These are phyloP conservation scores for Lycocorax pyrrhopterus DNA, from an alignment of 2,113 vertebrate genomes.

Conservation along the genomic window DNA sequence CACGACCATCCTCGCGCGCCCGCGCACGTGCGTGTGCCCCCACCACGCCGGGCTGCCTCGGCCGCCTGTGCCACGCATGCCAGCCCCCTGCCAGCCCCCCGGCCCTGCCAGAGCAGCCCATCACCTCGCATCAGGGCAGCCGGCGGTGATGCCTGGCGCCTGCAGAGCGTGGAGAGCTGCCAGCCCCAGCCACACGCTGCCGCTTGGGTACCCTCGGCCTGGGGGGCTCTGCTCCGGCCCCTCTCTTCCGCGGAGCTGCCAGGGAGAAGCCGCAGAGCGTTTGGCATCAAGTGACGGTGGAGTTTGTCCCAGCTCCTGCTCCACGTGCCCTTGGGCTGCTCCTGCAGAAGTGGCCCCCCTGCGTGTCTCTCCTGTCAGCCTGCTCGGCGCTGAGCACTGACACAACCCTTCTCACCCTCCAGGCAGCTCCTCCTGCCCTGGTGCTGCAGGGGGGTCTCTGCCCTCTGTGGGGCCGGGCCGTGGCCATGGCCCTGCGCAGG, in stretches of 20 bases:
- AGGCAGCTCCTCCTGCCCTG: not conserved
- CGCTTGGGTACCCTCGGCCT: accelerated
- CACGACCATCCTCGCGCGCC: not conserved
- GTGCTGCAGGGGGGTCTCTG: not conserved
- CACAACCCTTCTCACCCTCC: not conserved
- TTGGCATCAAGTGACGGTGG: not conserved
- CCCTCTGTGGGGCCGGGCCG: not conserved
- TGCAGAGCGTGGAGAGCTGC: not conserved
- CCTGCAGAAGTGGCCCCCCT: not conserved
- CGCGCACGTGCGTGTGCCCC: accelerated
- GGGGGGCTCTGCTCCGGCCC: not conserved
- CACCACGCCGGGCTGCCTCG: accelerated
- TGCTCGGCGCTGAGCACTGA: not conserved
- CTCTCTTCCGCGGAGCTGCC: accelerated
- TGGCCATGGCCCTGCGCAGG: not conserved
- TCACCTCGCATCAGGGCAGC: not conserved
- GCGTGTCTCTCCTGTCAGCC: not conserved
- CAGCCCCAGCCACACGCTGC: not conserved
- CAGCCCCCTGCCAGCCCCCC: not conserved
- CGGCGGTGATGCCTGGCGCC: not conserved
- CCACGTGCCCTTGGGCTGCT: not conserved
- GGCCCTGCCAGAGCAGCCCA: not conserved
- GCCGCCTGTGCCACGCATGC: not conserved
- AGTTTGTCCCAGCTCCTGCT: not conserved
- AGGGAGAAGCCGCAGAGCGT: not conserved